phyloP scores from a whole-genome alignment of 2,888 invertebrate genomes.

The Lithophane leautieri region DNA sequence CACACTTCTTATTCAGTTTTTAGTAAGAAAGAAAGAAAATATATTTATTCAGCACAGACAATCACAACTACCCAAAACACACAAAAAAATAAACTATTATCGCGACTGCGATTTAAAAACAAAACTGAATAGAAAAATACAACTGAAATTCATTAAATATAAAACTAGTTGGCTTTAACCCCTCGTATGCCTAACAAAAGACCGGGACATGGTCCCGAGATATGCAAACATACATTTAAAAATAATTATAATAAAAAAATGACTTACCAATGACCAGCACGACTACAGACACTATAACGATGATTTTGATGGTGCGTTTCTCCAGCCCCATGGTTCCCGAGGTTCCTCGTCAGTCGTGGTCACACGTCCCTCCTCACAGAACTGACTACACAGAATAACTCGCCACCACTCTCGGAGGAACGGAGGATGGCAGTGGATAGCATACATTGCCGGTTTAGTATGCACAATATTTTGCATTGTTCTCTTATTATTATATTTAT shows the following conservation, averaged over 20 bases:
- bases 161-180: neutral
- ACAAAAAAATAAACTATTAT: neutral
- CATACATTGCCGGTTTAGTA: conserved; percentile 72
- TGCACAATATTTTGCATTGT: neutral
- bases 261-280: conserved; percentile 83
- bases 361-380: conserved; percentile 55
- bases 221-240: neutral
- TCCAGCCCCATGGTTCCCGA: conserved; percentile 81
- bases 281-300: conserved; percentile 78
- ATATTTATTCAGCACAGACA: neutral
- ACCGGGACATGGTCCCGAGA: neutral
- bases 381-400: conserved; percentile 52
- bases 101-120: neutral
- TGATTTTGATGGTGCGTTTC: conserved; percentile 84
- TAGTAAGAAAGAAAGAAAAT: neutral
- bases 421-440: conserved; percentile 55
- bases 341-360: neutral
- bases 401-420: conserved; percentile 28
- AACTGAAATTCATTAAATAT: neutral
- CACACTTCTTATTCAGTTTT: too few relatives aligned
- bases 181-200: neutral
- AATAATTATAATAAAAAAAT: neutral
- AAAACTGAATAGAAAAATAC: neutral
- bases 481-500: neutral
- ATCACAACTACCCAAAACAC: neutral